A percentile compares a stretch with the other conserved stretches of the same genome.
Evolutionary conservation across 2,113 vertebrate species (phyloP).

Genomic region (Alethe diademata): DNA sequence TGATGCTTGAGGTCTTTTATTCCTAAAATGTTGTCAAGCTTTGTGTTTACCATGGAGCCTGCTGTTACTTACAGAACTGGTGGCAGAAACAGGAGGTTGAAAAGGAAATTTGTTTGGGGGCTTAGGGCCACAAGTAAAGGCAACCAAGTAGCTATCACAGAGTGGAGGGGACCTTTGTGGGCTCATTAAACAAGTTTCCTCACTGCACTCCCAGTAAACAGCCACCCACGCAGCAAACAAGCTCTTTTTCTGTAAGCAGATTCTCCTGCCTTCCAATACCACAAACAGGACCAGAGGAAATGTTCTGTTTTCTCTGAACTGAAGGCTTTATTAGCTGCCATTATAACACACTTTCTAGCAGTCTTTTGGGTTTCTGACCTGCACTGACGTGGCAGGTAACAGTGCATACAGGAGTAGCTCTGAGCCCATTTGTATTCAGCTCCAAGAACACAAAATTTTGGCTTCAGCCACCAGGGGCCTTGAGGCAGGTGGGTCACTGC

Average conservation of each 20-base stretch:
- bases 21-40: neutral
- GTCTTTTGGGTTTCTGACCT: neutral
- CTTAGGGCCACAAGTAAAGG: neutral
- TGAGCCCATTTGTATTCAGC: neutral
- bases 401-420: fast-evolving
- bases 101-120: neutral
- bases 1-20: neutral
- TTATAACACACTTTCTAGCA: neutral
- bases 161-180: neutral
- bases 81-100: neutral
- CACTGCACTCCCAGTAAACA: neutral
- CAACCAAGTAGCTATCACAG: neutral
- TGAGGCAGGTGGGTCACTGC: neutral
- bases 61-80: neutral
- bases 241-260: neutral
- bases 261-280: neutral
- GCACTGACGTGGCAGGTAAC: neutral
- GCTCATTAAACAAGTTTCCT: neutral
- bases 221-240: neutral
- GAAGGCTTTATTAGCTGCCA: neutral
- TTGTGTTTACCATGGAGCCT: neutral
- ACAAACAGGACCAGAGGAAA: neutral
- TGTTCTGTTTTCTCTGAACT: neutral
- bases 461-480: neutral
- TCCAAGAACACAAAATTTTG: neutral